These are phyloP conservation scores for Pterostichus madidus DNA, from an alignment of 2,888 invertebrate genomes.

Conservation along the genomic window DNA sequence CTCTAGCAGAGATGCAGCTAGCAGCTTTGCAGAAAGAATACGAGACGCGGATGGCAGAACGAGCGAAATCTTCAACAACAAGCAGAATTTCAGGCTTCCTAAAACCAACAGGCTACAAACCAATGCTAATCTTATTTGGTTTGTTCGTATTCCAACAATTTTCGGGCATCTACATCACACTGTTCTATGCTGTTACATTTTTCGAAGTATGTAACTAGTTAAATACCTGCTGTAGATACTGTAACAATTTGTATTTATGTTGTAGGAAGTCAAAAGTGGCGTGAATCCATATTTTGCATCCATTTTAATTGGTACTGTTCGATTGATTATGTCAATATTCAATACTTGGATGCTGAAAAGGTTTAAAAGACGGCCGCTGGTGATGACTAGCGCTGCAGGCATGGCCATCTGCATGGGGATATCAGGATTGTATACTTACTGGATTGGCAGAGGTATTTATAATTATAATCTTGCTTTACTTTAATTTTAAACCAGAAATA, in stretches of 20 bases:
- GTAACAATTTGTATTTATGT: not conserved
- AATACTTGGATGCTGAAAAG: slow-evolving; percentile 80
- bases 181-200: slow-evolving; percentile 82
- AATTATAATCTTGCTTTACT: not conserved
- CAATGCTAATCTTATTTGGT: slow-evolving; percentile 79
- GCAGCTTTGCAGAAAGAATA: slow-evolving; percentile 79
- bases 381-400: slow-evolving; percentile 79
- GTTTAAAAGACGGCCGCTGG: slow-evolving; percentile 79
- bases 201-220: slow-evolving; percentile 77
- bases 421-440: slow-evolving; percentile 80
- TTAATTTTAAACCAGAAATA: not conserved
- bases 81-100: slow-evolving; percentile 77
- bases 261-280: slow-evolving; percentile 50
- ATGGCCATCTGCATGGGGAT: slow-evolving; percentile 80
- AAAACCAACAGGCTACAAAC: slow-evolving; percentile 81
- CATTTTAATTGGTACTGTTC: slow-evolving; percentile 80
- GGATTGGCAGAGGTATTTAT: slow-evolving; percentile 75
- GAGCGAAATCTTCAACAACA: slow-evolving; percentile 73
- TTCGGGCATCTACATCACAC: slow-evolving; percentile 81
- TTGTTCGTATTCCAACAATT: slow-evolving; percentile 82
- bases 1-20: slow-evolving; percentile 79
- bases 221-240: not conserved
- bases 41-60: slow-evolving; percentile 77
- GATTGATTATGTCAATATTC: slow-evolving; percentile 80
- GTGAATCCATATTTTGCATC: slow-evolving; percentile 80